These are phyloP conservation scores for Mustela nigripes DNA, from an alignment of 2,113 vertebrate genomes.

Conservation along the genomic window DNA sequence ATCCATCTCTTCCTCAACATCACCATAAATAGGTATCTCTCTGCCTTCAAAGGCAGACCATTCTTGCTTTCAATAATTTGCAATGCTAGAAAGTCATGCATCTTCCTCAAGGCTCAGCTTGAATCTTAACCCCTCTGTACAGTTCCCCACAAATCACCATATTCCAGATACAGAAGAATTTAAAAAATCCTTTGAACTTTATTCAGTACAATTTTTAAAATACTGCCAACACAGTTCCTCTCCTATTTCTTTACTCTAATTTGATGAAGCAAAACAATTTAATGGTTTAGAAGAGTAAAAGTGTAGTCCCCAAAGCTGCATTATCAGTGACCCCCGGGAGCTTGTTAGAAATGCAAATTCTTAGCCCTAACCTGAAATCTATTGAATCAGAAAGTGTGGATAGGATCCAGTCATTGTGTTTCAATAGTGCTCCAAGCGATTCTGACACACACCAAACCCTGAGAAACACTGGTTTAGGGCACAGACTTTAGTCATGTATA, in stretches of 20 bases:
- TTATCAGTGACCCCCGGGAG: not conserved
- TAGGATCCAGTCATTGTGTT: not conserved
- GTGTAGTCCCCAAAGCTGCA: not conserved
- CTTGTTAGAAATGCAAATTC: not conserved
- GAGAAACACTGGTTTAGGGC: not conserved
- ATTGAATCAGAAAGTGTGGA: not conserved
- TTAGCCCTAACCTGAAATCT: not conserved
- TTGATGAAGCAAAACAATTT: not conserved
- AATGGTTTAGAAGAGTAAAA: not conserved
- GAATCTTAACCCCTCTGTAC: not conserved
- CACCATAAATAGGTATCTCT: not conserved
- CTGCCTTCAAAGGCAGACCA: not conserved
- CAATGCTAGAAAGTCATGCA: not conserved
- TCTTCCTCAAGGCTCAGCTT: not conserved
- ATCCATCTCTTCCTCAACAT: not conserved
- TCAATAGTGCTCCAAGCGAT: not conserved
- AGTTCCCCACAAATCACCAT: not conserved
- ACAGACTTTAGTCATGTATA: not conserved
- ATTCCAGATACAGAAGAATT: not conserved
- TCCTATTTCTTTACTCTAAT: not conserved
- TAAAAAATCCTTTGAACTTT: not conserved
- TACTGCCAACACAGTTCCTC: not conserved
- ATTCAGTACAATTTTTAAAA: not conserved
- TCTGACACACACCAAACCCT: not conserved
- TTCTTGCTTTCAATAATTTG: not conserved